Evolutionary conservation across 2,888 invertebrate species (phyloP).

Genomic region (Agriopis leucophaearia): DNA sequence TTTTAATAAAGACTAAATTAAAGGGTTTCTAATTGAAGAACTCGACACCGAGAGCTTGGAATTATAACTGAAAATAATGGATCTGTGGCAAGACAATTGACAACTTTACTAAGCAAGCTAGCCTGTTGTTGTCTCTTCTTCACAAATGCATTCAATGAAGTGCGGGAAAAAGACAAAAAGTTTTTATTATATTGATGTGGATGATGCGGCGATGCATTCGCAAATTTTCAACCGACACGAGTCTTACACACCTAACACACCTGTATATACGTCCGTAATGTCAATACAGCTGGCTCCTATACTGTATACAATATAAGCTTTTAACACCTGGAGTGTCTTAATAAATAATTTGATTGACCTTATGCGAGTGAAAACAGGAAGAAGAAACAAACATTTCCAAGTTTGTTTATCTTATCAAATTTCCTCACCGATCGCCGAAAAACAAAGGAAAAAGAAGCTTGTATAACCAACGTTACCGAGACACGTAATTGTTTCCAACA

Average conservation of each 20-base stretch:
- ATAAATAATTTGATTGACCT: not conserved
- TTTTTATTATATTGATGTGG: too few relatives aligned
- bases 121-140: not conserved
- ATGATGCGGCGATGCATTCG: too few relatives aligned
- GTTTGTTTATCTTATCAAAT: conserved; percentile 5
- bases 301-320: not conserved
- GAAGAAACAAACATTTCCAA: not conserved
- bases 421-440: conserved; percentile 12
- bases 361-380: not conserved
- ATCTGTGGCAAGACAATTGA: too few relatives aligned
- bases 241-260: too few relatives aligned
- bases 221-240: too few relatives aligned
- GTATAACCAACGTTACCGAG: conserved; percentile 1
- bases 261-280: too few relatives aligned
- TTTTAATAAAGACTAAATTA: conserved; percentile 7
- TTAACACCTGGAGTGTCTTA: not conserved
- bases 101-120: not conserved
- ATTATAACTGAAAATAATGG: not conserved
- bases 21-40: conserved; percentile 8
- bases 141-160: not conserved
- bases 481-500: conserved; percentile 12
- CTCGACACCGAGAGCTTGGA: conserved; percentile 1
- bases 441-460: conserved; percentile 9
- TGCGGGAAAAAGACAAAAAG: too few relatives aligned
- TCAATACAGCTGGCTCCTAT: too few relatives aligned